A percentile compares a stretch with the other conserved stretches of the same genome.
phyloP scores from a whole-genome alignment of 2,888 invertebrate genomes.

The Hyalella azteca region DNA sequence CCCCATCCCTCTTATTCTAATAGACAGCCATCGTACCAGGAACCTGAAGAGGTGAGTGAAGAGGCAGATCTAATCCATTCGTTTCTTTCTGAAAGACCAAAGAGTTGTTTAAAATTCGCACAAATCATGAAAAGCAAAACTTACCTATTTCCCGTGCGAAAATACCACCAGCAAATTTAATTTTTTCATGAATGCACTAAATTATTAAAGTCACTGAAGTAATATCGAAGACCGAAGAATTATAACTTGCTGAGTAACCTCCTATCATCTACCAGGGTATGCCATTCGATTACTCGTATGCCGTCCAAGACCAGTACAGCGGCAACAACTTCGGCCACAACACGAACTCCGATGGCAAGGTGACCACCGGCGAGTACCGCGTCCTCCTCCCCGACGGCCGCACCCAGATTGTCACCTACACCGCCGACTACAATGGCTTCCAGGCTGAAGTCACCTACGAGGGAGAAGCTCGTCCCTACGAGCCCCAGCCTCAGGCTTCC shows the following conservation, averaged over 20 bases:
- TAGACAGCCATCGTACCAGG: constrained; percentile 23
- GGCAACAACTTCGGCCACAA: constrained; percentile 42
- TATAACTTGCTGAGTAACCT: no score
- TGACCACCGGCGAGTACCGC: constrained; percentile 38
- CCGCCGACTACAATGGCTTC: constrained; percentile 40
- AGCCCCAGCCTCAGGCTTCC: constrained; percentile 30
- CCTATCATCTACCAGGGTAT: constrained; percentile 35
- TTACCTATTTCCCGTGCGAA: no score
- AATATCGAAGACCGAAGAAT: no score
- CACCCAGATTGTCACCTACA: constrained; percentile 41
- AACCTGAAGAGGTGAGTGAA: background rate
- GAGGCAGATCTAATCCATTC: no score
- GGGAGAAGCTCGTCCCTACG: constrained; percentile 42
- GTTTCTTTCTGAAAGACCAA: no score
- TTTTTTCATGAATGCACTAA: no score
- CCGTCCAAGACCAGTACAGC: constrained; percentile 41
- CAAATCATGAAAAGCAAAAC: no score
- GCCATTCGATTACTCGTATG: constrained; percentile 41
- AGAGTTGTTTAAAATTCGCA: no score
- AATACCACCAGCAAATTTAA: no score
- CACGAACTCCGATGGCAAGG: constrained; percentile 40
- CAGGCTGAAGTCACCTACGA: constrained; percentile 42
- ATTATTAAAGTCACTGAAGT: no score
- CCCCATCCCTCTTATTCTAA: constrained; percentile 38
- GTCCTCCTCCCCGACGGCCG: constrained; percentile 40